Conservation (phyloP, 2,888 invertebrate species). For the Microctonus brassicae region DNA sequence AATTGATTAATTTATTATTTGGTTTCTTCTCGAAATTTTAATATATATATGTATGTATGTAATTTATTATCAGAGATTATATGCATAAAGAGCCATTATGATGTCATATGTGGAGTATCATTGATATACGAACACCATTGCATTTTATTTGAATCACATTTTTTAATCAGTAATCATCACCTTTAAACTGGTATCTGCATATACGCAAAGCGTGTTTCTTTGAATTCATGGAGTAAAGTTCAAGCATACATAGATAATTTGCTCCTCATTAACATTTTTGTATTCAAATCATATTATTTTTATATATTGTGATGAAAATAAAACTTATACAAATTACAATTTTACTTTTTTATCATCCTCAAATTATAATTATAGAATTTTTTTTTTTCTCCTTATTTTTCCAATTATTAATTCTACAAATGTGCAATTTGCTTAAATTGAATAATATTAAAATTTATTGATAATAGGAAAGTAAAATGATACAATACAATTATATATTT, state of each 20-base stretch:
- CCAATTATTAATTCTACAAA: no score
- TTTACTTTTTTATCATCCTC: background rate
- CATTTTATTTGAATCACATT: background rate
- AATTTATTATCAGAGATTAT: background rate
- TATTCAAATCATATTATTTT: background rate
- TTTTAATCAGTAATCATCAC: background rate
- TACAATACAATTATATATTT: background rate
- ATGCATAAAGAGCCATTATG: background rate
- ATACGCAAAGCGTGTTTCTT: background rate
- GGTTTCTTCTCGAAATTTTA: background rate
- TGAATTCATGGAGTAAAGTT: background rate
- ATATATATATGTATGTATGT: background rate
- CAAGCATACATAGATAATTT: background rate
- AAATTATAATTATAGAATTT: no score
- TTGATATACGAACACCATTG: background rate
- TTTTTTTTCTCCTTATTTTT: background rate
- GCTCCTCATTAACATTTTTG: background rate
- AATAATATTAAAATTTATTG: background rate
- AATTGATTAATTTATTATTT: no score
- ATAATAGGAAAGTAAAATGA: constrained; percentile 43
- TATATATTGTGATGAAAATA: background rate
- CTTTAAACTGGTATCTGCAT: background rate
- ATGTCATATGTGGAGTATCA: background rate
- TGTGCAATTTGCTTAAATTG: no score
- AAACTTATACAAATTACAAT: background rate